Evolutionary conservation across 2,113 vertebrate genomes (phyloP), one percentile per base, ranked within the genome.

Genomic region (Ictalurus furcatus): DNA sequence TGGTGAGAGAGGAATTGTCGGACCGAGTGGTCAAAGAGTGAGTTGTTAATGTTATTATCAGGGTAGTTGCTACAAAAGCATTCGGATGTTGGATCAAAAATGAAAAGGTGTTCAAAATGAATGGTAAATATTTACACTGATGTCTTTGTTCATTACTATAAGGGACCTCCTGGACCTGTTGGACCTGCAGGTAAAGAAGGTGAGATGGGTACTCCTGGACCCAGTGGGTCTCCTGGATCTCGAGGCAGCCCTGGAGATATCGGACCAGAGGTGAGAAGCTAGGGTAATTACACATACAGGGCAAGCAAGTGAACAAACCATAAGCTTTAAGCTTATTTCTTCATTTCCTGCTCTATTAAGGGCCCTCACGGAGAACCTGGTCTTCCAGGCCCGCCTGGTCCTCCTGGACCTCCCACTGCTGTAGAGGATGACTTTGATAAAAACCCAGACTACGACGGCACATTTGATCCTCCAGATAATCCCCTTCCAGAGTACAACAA

Each of bases 161-260:
- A 99, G 99, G 99, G 99, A 71, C 96, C 97, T 89, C 97, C 97
- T 86, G 99, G 99, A 74, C 98, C 98, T 52, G 93, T 96, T 80
- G 99, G 98, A 74, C 99, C 99, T 90, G 95, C 95, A 11, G 99
- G 99, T 85, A 99, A 98, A 93, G 99, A 99, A 92, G 99, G 99
- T 89, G 96, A 95, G 87, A 89, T 94, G 0, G 99, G 99, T 25
- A 95, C 95, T 1, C 95, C 95, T 4, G 99, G 99, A 86, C 97
- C 98, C 21, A 88, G 95, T 89, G 99, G 99, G 0, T 94, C 98
- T 91, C 99, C 99, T 48, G 99, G 99, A 88, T 95, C 96, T 78
- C 96, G 99, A 87, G 99, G 99, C 54, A 92, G 92, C 78, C 84
- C 94, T 3, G 99, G 99, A 90, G 99, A 99, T 91, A 89, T 97